These are phyloP conservation scores for Heteromormyrus szaboi DNA, from an alignment of 2,797 vertebrate species.

Conservation along the genomic window DNA sequence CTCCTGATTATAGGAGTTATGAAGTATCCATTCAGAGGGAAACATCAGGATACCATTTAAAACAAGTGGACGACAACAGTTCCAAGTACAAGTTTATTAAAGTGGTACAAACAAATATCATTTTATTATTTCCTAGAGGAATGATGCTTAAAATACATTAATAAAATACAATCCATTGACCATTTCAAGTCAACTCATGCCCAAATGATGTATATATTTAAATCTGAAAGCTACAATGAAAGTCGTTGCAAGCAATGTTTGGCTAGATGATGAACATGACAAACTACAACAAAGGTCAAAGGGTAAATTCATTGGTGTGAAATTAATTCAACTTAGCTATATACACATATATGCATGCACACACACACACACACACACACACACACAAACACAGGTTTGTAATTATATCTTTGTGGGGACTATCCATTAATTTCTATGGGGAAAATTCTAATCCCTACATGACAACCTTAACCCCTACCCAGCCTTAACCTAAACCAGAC, in stretches of 20 bases:
- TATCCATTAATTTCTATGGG: neutral
- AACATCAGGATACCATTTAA: neutral
- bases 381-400: neutral
- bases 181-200: neutral
- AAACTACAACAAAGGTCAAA: neutral
- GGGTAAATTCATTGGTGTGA: neutral
- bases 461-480: neutral
- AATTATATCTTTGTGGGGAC: neutral
- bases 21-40: neutral
- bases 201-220: neutral
- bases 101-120: neutral
- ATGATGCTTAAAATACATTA: neutral
- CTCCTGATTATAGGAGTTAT: neutral
- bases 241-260: neutral
- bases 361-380: neutral
- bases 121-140: neutral
- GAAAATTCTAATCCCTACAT: neutral
- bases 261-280: neutral
- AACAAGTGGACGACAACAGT: neutral
- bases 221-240: neutral
- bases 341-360: no score
- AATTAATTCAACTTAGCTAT: neutral
- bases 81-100: neutral
- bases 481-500: neutral
- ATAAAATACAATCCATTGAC: neutral